Conservation (phyloP, 2,797 vertebrate species). For the Aythya fuligula region DNA sequence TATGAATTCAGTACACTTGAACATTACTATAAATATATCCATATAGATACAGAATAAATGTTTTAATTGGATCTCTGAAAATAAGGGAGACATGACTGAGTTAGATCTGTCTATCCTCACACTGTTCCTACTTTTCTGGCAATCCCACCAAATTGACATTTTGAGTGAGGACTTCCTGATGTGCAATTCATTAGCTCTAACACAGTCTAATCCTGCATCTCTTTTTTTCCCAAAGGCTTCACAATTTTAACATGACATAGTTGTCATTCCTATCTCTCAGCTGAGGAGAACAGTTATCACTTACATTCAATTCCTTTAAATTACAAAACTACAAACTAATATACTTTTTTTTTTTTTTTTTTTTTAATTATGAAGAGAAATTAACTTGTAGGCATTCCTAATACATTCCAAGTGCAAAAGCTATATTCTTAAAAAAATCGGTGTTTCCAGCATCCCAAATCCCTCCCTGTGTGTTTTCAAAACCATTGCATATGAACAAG, state of each 20-base stretch:
- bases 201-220: not conserved
- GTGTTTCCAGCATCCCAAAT: not conserved
- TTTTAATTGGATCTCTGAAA: not conserved
- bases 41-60: not conserved
- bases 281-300: not conserved
- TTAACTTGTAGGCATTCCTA: not conserved
- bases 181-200: not conserved
- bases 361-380: not conserved
- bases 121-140: not conserved
- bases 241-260: not conserved
- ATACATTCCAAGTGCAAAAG: not conserved
- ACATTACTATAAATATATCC: not conserved
- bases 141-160: not conserved
- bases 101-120: not conserved
- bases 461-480: not conserved
- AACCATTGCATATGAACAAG: not conserved
- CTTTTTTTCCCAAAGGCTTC: not conserved
- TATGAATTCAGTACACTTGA: not conserved
- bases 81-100: not conserved
- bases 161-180: not conserved
- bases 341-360: not conserved
- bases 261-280: not conserved
- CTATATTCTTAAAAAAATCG: not conserved
- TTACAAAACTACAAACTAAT: not conserved
- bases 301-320: not conserved